These are phyloP conservation scores for Eptesicus fuscus DNA, from an alignment of 2,113 vertebrate species.

Conservation along the genomic window DNA sequence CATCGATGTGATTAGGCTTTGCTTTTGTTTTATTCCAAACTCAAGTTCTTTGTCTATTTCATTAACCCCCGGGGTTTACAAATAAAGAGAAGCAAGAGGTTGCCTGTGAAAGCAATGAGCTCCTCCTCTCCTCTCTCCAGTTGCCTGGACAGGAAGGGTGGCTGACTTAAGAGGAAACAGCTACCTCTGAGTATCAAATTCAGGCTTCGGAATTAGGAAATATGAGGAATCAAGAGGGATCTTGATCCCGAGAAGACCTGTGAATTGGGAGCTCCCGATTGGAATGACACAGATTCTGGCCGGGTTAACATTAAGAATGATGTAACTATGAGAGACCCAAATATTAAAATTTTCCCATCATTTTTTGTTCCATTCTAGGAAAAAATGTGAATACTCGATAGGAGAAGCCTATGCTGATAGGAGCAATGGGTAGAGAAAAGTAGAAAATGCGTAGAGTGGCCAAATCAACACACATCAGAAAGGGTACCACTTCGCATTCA, in stretches of 20 bases:
- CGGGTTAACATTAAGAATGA: neutral
- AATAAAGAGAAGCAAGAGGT: constrained; percentile 10
- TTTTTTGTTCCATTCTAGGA: neutral
- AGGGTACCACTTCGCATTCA: neutral
- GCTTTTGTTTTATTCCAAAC: constrained; percentile 27
- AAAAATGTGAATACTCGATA: neutral
- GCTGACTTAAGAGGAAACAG: neutral
- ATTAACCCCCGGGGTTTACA: neutral
- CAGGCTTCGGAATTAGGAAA: neutral
- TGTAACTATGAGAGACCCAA: neutral
- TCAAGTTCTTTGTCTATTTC: neutral
- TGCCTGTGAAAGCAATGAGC: neutral
- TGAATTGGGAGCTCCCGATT: neutral
- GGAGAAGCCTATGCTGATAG: neutral
- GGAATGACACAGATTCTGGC: neutral
- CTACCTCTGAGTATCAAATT: neutral
- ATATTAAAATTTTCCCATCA: neutral
- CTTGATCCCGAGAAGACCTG: neutral
- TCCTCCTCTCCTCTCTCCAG: neutral
- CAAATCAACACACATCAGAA: neutral
- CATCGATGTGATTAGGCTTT: neutral
- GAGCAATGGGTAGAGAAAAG: neutral
- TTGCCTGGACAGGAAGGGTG: neutral
- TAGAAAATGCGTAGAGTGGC: neutral
- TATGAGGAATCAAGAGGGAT: neutral